Evolutionary conservation across 2,888 invertebrate species (phyloP).

Genomic region (Cheilosia vernalis): DNA sequence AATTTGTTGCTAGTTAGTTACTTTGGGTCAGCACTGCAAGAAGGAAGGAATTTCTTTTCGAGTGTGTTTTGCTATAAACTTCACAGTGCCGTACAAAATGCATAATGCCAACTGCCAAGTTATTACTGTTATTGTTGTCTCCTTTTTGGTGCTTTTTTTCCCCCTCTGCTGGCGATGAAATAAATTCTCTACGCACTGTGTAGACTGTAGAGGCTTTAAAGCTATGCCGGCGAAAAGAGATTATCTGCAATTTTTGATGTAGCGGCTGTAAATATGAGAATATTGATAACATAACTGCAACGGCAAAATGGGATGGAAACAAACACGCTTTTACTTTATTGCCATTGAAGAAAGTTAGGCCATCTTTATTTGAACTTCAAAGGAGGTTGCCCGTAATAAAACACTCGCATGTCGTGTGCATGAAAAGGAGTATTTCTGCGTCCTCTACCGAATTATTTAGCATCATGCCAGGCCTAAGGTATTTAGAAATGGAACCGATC

Average conservation of each 20-base stretch:
- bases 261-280: constrained; percentile 32
- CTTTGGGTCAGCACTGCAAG: constrained; percentile 17
- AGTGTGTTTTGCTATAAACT: constrained; percentile 38
- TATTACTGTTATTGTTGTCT: constrained; percentile 53
- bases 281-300: constrained; percentile 39
- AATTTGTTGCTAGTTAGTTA: constrained; percentile 54
- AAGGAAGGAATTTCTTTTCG: constrained; percentile 27
- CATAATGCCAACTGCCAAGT: constrained; percentile 26
- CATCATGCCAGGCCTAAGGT: no score
- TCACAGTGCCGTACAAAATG: constrained; percentile 9
- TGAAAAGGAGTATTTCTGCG: no score
- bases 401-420: no score
- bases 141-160: constrained; percentile 7
- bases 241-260: constrained; percentile 32
- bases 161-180: not conserved
- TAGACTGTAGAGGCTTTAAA: not conserved
- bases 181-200: constrained; percentile 21
- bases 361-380: no score
- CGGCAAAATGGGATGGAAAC: constrained; percentile 18
- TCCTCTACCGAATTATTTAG: no score
- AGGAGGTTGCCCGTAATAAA: no score
- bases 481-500: no score
- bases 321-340: no score
- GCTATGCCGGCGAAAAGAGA: not conserved
- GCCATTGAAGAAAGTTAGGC: no score